phyloP scores from a whole-genome alignment of 2,797 vertebrate species.

The Spinibarbus caldwelli region DNA sequence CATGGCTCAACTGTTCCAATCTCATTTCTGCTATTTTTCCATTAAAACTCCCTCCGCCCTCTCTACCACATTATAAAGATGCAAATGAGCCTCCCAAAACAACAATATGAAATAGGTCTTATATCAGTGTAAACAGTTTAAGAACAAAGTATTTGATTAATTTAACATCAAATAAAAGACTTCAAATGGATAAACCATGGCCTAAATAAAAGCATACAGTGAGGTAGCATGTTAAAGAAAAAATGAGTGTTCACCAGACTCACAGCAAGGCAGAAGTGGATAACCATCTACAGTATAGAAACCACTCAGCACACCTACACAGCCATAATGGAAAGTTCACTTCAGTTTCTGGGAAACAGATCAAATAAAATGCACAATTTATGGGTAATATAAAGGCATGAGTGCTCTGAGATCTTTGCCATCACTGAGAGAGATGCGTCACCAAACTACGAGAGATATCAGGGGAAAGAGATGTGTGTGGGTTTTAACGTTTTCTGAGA shows the following conservation, averaged over 20 bases:
- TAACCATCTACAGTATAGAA: slow-evolving; percentile 35
- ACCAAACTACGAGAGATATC: slow-evolving; percentile 1
- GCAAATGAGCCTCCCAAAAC: background rate
- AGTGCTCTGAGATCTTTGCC: background rate
- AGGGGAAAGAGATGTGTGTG: background rate
- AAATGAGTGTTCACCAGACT: background rate
- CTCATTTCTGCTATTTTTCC: background rate
- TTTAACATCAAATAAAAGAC: background rate
- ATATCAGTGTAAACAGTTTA: background rate
- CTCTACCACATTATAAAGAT: background rate
- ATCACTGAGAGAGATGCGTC: slow-evolving; percentile 32
- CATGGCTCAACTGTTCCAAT: background rate
- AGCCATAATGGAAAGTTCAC: slow-evolving; percentile 34
- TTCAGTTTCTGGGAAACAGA: slow-evolving; percentile 33
- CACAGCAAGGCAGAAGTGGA: slow-evolving; percentile 16
- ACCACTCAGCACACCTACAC: slow-evolving; percentile 45
- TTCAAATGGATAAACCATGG: background rate
- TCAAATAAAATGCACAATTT: slow-evolving; percentile 39
- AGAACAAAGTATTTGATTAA: background rate
- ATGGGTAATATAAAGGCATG: slow-evolving; percentile 35
- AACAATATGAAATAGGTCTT: background rate
- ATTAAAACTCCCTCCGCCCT: background rate
- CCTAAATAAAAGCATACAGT: background rate
- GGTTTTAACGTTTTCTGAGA: background rate
- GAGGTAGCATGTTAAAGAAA: background rate